These are phyloP conservation scores for Uropetala carovei DNA, from an alignment of 2,888 invertebrate species.

Conservation along the genomic window DNA sequence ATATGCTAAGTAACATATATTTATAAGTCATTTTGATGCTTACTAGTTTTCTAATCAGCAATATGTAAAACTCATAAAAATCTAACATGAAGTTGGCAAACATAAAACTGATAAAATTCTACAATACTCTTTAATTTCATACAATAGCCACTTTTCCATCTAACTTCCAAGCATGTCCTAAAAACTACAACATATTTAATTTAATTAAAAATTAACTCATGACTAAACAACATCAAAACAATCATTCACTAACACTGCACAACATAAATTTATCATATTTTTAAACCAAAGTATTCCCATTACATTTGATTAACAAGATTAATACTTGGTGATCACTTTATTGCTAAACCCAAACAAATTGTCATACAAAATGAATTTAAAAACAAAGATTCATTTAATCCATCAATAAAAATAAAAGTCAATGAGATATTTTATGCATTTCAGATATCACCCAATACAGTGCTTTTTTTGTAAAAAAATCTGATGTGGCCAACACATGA, in stretches of 20 bases:
- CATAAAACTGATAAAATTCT: conserved; percentile 4
- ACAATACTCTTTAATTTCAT: neutral
- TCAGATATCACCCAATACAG: no score
- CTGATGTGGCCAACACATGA: no score
- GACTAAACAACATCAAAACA: neutral
- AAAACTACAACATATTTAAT: neutral
- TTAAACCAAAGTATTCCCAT: neutral
- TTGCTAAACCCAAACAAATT: no score
- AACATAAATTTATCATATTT: neutral
- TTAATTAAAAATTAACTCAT: neutral
- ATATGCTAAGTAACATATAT: conserved; percentile 8
- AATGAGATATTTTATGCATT: no score
- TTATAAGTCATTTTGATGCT: neutral
- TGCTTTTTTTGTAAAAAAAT: no score
- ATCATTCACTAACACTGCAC: neutral
- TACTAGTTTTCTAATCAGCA: conserved; percentile 12
- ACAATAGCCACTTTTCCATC: neutral
- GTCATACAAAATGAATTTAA: no score
- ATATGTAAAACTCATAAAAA: neutral
- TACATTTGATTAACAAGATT: no score
- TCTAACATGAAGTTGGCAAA: neutral
- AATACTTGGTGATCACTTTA: no score
- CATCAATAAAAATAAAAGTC: no score
- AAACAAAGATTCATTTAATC: no score
- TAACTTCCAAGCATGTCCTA: neutral